Evolutionary conservation across 2,888 invertebrate genomes (phyloP).

Genomic region (Nomada fabriciana): DNA sequence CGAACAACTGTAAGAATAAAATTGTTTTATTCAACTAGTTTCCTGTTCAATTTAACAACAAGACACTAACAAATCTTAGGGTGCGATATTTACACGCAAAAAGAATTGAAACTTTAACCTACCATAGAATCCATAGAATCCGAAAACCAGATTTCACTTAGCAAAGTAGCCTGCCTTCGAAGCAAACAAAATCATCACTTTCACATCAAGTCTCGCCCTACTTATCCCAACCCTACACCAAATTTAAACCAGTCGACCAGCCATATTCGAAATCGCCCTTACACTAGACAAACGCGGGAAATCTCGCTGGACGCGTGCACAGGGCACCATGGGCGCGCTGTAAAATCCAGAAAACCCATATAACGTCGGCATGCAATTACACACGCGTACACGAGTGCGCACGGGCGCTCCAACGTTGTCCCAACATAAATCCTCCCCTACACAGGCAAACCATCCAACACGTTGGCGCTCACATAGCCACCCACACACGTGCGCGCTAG

Average conservation of each 20-base stretch:
- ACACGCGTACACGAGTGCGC: constrained; percentile 5
- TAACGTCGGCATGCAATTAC: constrained; percentile 49
- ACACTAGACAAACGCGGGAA: constrained; percentile 20
- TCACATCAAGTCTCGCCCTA: not conserved
- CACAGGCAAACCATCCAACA: constrained; percentile 29
- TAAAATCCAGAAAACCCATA: constrained; percentile 55
- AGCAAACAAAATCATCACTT: constrained; percentile 6
- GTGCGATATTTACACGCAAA: too few relatives aligned
- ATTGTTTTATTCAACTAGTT: too few relatives aligned
- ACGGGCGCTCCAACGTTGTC: constrained; percentile 2
- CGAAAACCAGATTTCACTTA: not conserved
- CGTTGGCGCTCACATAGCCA: constrained; percentile 26
- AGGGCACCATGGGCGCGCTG: not conserved
- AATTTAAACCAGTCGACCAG: constrained; percentile 7
- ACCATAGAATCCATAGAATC: too few relatives aligned
- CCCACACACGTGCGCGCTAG: constrained; percentile 64
- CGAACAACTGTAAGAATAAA: too few relatives aligned
- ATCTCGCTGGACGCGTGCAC: constrained; percentile 16
- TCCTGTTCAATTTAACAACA: too few relatives aligned
- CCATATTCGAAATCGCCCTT: constrained; percentile 28
- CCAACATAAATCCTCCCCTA: constrained; percentile 1
- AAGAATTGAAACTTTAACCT: not conserved
- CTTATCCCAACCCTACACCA: not conserved
- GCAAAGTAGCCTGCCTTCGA: not conserved
- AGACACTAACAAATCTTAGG: too few relatives aligned